Conservation (phyloP, 2,113 vertebrate genomes). For the Casuarius casuarius region DNA sequence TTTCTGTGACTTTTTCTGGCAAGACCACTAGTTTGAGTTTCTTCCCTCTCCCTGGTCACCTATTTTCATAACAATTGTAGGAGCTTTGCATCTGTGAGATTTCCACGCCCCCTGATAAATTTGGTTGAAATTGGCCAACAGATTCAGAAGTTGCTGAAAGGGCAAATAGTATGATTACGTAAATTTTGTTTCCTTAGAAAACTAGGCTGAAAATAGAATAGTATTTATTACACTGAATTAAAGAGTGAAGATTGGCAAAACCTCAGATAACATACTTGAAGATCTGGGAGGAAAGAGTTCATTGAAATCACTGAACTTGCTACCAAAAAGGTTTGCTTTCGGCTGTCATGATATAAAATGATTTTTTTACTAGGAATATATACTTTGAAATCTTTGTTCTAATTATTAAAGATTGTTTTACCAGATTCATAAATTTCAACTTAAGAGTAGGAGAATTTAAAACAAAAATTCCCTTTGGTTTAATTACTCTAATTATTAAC, state of each 20-base stretch:
- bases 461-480: conserved; percentile 85
- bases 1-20: not conserved
- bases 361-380: not conserved
- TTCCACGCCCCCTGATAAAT: not conserved
- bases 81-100: not conserved
- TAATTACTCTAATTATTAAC: conserved; percentile 95
- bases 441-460: conserved; percentile 75
- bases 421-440: conserved; percentile 53
- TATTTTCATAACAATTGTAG: not conserved
- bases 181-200: not conserved
- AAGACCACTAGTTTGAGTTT: not conserved
- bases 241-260: not conserved
- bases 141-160: not conserved
- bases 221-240: not conserved
- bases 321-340: conserved; percentile 16
- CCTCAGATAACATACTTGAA: not conserved
- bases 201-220: not conserved
- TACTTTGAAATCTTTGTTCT: conserved; percentile 34
- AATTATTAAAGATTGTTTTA: conserved; percentile 57
- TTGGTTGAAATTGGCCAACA: not conserved
- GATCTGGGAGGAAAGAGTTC: conserved; percentile 22
- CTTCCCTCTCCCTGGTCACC: not conserved
- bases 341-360: not conserved
- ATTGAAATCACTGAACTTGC: not conserved
- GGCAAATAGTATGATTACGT: not conserved